Evolutionary conservation across 2,888 invertebrate species (phyloP).

Genomic region (Plebejus argus): DNA sequence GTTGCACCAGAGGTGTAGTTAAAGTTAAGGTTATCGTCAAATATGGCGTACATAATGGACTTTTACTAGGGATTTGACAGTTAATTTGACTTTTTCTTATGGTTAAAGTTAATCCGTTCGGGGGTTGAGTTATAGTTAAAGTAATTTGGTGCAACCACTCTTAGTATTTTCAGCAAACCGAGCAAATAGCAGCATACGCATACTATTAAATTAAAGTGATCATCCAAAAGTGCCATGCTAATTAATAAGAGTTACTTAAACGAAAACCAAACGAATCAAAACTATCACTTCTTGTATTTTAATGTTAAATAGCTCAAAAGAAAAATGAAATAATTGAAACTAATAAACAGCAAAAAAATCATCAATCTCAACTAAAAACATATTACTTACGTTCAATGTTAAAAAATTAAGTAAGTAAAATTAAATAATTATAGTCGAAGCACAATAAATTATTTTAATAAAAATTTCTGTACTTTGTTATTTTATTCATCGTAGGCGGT

Average conservation of each 20-base stretch:
- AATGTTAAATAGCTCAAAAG: background rate
- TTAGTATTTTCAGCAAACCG: background rate
- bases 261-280: background rate
- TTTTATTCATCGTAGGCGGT: too few relatives aligned
- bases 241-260: background rate
- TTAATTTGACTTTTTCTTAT: too few relatives aligned
- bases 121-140: too few relatives aligned
- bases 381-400: background rate
- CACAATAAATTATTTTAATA: too few relatives aligned
- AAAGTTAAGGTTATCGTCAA: too few relatives aligned
- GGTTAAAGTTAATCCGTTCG: too few relatives aligned
- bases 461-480: too few relatives aligned
- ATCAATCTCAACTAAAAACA: background rate
- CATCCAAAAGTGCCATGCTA: background rate
- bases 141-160: too few relatives aligned
- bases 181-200: background rate
- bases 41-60: too few relatives aligned
- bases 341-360: background rate
- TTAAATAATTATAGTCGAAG: background rate
- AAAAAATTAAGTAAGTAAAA: too few relatives aligned
- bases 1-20: too few relatives aligned
- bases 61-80: too few relatives aligned
- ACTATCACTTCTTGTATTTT: background rate
- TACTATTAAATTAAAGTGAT: background rate
- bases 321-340: background rate